Percentiles rank a stretch among this genome's conserved stretches.
Conservation (phyloP, 2,888 invertebrate genomes). For the Carpatolechia fugitivella region DNA sequence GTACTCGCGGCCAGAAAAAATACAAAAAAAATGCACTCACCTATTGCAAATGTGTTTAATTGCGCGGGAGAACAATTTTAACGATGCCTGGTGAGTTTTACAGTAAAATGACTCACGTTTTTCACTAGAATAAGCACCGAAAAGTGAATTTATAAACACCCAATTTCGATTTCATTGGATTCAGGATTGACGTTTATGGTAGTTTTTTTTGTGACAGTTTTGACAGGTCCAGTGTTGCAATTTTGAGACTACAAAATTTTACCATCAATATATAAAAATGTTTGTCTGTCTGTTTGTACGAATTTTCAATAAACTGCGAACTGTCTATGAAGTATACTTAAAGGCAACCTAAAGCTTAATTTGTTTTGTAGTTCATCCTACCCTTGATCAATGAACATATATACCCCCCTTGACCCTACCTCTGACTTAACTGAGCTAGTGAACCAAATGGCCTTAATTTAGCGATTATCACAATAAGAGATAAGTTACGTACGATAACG, state of each 20-base stretch:
- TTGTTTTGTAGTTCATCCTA: too few relatives aligned
- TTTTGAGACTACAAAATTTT: not conserved
- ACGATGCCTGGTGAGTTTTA: constrained; percentile 20
- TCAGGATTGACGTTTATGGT: constrained; percentile 2
- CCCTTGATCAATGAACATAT: too few relatives aligned
- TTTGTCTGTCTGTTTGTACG: not conserved
- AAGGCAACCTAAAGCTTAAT: too few relatives aligned
- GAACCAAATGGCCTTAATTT: too few relatives aligned
- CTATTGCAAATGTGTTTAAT: constrained; percentile 19
- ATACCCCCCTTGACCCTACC: too few relatives aligned
- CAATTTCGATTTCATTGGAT: constrained; percentile 21
- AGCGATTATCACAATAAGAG: too few relatives aligned
- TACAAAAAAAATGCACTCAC: constrained; percentile 32
- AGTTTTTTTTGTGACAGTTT: constrained; percentile 12
- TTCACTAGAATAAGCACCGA: constrained; percentile 11
- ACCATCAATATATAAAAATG: not conserved
- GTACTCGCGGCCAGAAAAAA: constrained; percentile 26
- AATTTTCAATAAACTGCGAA: not conserved
- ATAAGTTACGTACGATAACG: too few relatives aligned
- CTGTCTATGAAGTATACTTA: too few relatives aligned
- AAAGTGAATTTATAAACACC: constrained; percentile 20
- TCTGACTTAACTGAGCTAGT: too few relatives aligned
- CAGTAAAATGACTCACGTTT: constrained; percentile 11
- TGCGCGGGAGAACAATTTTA: constrained; percentile 27
- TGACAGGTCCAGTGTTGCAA: constrained; percentile 19